These are phyloP conservation scores for Lucifuga dentata DNA, from an alignment of 2,113 vertebrate genomes.

Conservation along the genomic window DNA sequence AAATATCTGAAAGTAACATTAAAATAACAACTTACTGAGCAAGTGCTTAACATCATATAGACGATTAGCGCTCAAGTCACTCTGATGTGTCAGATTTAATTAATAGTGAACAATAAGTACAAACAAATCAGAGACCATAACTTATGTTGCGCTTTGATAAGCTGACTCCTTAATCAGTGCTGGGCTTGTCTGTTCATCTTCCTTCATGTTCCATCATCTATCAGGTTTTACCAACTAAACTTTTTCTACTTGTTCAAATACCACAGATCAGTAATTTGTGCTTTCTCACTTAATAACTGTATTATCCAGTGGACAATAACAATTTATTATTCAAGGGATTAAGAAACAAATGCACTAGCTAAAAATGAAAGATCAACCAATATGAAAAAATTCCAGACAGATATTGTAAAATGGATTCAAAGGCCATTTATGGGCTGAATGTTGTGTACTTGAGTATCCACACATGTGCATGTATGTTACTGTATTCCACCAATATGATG, in stretches of 20 bases:
- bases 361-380: constrained; percentile 15
- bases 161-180: constrained; percentile 51
- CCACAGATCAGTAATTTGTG: constrained; percentile 39
- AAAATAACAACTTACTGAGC: constrained; percentile 10
- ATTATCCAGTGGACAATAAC: constrained; percentile 40
- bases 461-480: neutral
- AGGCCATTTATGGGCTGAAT: neutral
- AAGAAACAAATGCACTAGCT: constrained; percentile 33
- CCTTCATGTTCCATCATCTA: constrained; percentile 39
- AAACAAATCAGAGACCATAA: constrained; percentile 37
- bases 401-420: neutral
- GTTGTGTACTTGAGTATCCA: neutral
- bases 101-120: constrained; percentile 32
- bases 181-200: constrained; percentile 1
- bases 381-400: constrained; percentile 3
- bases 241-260: constrained; percentile 43
- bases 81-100: constrained; percentile 37
- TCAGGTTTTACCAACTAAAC: constrained; percentile 23
- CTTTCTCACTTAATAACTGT: constrained; percentile 45
- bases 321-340: constrained; percentile 51
- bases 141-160: constrained; percentile 46
- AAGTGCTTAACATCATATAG: constrained; percentile 17
- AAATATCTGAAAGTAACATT: constrained; percentile 4
- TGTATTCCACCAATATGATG: constrained; percentile 14
- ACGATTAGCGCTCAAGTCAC: constrained; percentile 7